These are phyloP conservation scores for Habroteleia sp. DNA, from an alignment of 2,888 invertebrate genomes.

Conservation along the genomic window DNA sequence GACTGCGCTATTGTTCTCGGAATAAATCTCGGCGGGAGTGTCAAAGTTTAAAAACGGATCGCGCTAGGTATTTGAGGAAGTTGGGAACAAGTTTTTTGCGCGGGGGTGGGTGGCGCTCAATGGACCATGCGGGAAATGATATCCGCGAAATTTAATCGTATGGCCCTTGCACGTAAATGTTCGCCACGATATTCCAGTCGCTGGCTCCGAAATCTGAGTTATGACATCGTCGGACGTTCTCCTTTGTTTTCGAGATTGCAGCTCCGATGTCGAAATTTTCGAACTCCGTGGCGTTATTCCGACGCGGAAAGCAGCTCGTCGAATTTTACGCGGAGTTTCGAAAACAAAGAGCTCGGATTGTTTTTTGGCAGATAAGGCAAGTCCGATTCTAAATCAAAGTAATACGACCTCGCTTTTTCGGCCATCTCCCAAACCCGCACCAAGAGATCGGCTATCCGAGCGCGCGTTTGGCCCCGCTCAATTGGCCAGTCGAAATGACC, in stretches of 20 bases:
- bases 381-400: constrained; percentile 16
- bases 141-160: constrained; percentile 48
- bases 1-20: constrained; percentile 31
- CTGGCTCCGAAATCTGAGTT: constrained; percentile 18
- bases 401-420: constrained; percentile 1
- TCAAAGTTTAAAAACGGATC: constrained; percentile 48
- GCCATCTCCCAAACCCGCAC: constrained; percentile 1
- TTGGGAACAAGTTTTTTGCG: constrained; percentile 35
- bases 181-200: constrained; percentile 10
- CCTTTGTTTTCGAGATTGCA: constrained; percentile 32
- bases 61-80: constrained; percentile 42
- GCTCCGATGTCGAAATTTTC: constrained; percentile 11
- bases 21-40: constrained; percentile 41
- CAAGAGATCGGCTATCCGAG: constrained; percentile 2
- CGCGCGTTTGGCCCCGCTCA: no score
- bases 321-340: not conserved
- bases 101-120: constrained; percentile 20
- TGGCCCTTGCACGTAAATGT: not conserved
- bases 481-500: no score
- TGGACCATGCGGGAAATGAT: constrained; percentile 28
- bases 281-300: constrained; percentile 5
- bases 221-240: constrained; percentile 21
- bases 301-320: not conserved
- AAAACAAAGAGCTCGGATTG: not conserved
- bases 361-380: not conserved